Conservation (phyloP, 2,888 invertebrate genomes). For the Andrena dorsata region DNA sequence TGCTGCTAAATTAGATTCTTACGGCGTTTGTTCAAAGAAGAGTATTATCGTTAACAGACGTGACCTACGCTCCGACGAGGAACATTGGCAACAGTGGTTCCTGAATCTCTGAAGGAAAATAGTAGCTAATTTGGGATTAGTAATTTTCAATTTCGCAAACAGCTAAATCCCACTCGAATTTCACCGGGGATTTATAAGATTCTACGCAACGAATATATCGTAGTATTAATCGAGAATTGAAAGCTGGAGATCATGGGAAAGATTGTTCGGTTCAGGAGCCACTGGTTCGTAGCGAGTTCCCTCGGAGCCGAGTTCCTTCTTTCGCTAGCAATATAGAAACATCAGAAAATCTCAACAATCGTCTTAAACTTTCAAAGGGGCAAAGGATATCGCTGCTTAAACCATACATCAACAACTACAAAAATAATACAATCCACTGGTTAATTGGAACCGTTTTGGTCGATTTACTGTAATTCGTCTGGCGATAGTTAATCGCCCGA, state of each 20-base stretch:
- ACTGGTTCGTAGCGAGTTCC: conserved; percentile 13
- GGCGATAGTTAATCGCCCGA: conserved; percentile 3
- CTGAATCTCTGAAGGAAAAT: conserved; percentile 3
- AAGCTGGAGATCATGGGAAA: background rate
- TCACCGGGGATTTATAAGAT: background rate
- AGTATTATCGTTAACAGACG: conserved; percentile 52
- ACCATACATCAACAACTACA: conserved; percentile 40
- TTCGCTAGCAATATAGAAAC: conserved; percentile 21
- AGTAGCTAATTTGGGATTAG: background rate
- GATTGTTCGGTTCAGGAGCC: conserved; percentile 26
- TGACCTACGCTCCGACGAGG: conserved; percentile 19
- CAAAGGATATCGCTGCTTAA: conserved; percentile 44
- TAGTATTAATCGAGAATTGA: too few species aligned
- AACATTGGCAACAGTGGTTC: conserved; percentile 16
- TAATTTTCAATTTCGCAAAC: too few species aligned
- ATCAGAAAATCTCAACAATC: conserved; percentile 49
- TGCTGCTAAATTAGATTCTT: conserved; percentile 48
- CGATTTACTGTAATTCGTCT: conserved; percentile 16
- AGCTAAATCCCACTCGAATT: background rate
- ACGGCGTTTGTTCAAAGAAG: conserved; percentile 46
- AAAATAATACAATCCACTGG: conserved; percentile 34
- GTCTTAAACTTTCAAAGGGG: conserved; percentile 46
- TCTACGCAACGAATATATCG: too few species aligned
- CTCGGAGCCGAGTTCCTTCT: background rate
- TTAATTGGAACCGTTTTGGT: conserved; percentile 9